Evolutionary conservation across 2,888 invertebrate genomes (phyloP).

Genomic region (Apotomis turbidana): DNA sequence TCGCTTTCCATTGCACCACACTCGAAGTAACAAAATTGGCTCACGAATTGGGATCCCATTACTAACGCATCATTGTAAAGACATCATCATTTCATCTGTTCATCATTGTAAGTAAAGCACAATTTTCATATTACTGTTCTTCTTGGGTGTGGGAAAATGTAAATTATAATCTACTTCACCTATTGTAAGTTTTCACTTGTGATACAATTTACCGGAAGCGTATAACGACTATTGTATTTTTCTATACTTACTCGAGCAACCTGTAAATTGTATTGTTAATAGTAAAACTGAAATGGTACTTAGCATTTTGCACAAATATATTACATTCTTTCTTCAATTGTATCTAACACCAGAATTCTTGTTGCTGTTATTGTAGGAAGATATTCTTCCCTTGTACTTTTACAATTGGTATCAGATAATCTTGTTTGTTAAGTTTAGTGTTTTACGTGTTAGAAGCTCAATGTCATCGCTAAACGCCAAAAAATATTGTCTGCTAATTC

Average conservation of each 20-base stretch:
- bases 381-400: not conserved
- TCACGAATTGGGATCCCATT: slow-evolving; percentile 81
- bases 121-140: slow-evolving; percentile 54
- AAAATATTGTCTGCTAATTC: too few relatives aligned
- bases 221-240: not conserved
- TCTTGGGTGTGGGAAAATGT: slow-evolving; percentile 56
- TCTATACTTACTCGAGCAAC: not conserved
- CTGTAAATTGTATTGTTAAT: slow-evolving; percentile 16
- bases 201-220: slow-evolving; percentile 18
- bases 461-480: not conserved
- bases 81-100: slow-evolving; percentile 77
- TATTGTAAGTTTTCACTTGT: slow-evolving; percentile 31
- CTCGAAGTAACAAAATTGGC: slow-evolving; percentile 81
- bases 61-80: slow-evolving; percentile 83
- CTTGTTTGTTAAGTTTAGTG: not conserved
- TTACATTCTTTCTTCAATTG: slow-evolving; percentile 2
- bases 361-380: not conserved
- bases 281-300: not conserved
- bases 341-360: slow-evolving; percentile 4
- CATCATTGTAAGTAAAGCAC: slow-evolving; percentile 82
- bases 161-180: slow-evolving; percentile 25
- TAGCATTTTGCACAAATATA: not conserved
- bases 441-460: not conserved
- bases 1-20: slow-evolving; percentile 83
- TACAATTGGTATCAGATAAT: not conserved